Percentiles rank a stretch among this genome's conserved stretches.
phyloP scores from a whole-genome alignment of 1,140 invertebrate species.

The Meteorus sp. region DNA sequence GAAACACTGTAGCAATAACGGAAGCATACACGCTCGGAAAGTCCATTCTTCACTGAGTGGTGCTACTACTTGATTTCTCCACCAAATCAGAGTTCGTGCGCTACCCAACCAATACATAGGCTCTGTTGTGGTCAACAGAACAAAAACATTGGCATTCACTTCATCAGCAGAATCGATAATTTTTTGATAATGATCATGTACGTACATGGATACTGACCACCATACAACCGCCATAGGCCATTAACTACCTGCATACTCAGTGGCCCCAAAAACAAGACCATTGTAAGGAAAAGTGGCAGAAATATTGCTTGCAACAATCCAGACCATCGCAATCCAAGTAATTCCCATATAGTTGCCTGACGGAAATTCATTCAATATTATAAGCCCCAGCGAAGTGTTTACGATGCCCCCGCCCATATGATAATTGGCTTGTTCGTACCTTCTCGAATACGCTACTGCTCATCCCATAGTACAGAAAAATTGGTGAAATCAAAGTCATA shows the following conservation, averaged over 20 bases:
- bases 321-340: constrained; percentile 74
- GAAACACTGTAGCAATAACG: constrained; percentile 82
- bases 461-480: constrained; percentile 73
- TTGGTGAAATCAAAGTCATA: constrained; percentile 77
- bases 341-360: constrained; percentile 67
- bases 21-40: constrained; percentile 92
- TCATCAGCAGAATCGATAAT: constrained; percentile 21
- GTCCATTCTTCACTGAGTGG: constrained; percentile 94
- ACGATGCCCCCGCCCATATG: constrained; percentile 8
- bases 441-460: constrained; percentile 64
- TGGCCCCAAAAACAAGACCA: constrained; percentile 83
- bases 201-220: constrained; percentile 60
- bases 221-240: constrained; percentile 70
- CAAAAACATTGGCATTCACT: too few relatives aligned
- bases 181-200: constrained; percentile 16
- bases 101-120: constrained; percentile 74
- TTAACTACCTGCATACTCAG: constrained; percentile 72
- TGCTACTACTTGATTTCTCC: constrained; percentile 87
- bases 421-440: constrained; percentile 45
- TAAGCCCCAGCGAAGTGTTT: constrained; percentile 7
- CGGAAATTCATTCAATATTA: constrained; percentile 26
- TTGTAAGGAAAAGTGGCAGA: constrained; percentile 79
- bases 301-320: constrained; percentile 75
- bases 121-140: constrained; percentile 59
- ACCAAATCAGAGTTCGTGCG: constrained; percentile 77